Evolutionary conservation across 2,113 vertebrate species (phyloP).

Genomic region (Leptobrachium ailaonicum): DNA sequence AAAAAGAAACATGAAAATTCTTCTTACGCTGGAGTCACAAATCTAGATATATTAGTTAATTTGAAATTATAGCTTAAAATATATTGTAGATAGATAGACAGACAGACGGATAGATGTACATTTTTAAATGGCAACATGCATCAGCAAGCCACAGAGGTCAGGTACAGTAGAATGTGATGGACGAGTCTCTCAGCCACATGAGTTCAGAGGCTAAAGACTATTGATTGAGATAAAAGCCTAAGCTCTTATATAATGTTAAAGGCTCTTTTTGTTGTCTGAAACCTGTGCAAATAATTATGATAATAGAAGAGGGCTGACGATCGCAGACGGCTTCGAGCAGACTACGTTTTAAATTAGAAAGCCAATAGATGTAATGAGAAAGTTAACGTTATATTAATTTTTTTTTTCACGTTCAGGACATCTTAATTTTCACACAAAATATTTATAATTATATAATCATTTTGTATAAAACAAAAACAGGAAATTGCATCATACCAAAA

Average conservation of each 20-base stretch:
- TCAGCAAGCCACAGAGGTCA: conserved; percentile 74
- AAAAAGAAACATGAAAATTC: conserved; percentile 82
- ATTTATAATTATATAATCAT: too few species aligned
- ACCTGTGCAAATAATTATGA: conserved; percentile 72
- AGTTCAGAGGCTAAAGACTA: conserved; percentile 86
- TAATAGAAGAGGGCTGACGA: conserved; percentile 67
- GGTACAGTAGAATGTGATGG: conserved; percentile 71
- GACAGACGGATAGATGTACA: too few species aligned
- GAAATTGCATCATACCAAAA: too few species aligned
- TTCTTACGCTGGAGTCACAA: conserved; percentile 83
- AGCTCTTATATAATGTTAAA: conserved; percentile 79
- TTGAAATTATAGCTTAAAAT: too few species aligned
- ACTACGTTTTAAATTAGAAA: conserved; percentile 72
- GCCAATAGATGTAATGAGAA: conserved; percentile 72
- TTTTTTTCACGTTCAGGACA: too few species aligned
- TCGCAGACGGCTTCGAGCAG: conserved; percentile 63
- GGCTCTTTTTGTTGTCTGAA: conserved; percentile 76
- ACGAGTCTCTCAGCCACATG: conserved; percentile 69
- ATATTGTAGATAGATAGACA: too few species aligned
- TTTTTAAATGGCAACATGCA: conserved; percentile 68
- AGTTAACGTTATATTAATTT: conserved; percentile 51
- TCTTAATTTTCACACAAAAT: too few species aligned
- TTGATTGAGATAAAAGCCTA: conserved; percentile 82
- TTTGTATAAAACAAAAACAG: too few species aligned
- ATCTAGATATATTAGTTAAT: conserved; percentile 57